Base-by-base conservation (phyloP, 2,113 vertebrate genomes). In the Sakesphorus luctuosus region DNA sequence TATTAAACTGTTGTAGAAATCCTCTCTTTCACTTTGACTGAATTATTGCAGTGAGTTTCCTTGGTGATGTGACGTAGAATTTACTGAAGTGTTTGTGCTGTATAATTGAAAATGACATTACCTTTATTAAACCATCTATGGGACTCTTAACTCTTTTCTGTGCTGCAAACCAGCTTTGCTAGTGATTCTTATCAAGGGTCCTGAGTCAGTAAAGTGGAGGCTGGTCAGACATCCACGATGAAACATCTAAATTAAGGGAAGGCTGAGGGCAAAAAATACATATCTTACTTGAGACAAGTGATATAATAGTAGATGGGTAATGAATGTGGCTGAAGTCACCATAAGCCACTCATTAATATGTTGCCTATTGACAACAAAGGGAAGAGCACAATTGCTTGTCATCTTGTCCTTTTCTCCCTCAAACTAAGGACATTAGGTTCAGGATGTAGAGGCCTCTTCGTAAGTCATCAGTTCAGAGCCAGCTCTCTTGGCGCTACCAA, bases 41-140 rank as follows among this genome's bases (percentile, higher is more conserved):
- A 96, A 89, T 95, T 94, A 97, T 96, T 95, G 87, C 90, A 67
- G 78, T 71, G 89, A 79, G 94, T 96, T 97, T 96, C 96, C 96
- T 96, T 96, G 95, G 95, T 96, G 95, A 96, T 52, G 82, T 91
- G 96, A 96, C 10, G 20, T 82, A 91, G 90, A 94, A 93, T 97
- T 97, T 96, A 96, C 78, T 85, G 67, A 72, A 95, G 84, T 96
- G 94, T 94, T 96, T 95, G 71, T 96, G 94, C 31, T 91, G 59
- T 96, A 83, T 88, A 94, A 96, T 85, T 96, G 94, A 94, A 96
- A 94, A 96, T 91, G 96, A 95, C 89, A 91, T 68, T 74, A 71
- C 82, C 68, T 95, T 93, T 96, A 96, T 96, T 93, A 93, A 91
- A 89, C 74, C 15, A 10, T 84, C 91, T 62, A 4, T 80, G 78